These are phyloP conservation scores for Folsomia candida DNA, from an alignment of 2,888 invertebrate genomes.

Conservation along the genomic window DNA sequence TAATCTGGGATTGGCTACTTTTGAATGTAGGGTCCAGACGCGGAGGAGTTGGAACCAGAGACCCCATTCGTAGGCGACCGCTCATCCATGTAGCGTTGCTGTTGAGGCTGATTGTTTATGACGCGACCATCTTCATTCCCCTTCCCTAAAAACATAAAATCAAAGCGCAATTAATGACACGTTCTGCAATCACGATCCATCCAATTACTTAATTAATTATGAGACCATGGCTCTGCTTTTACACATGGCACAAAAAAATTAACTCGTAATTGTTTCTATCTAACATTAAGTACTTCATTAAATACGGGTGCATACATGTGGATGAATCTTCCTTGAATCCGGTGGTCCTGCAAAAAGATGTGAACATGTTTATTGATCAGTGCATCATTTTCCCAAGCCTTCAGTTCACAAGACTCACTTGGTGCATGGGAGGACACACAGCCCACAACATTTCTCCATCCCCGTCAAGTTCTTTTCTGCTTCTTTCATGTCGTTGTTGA, in stretches of 20 bases:
- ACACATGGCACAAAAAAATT: too few species aligned
- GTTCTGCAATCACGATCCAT: too few species aligned
- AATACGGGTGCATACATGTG: too few species aligned
- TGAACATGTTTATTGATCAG: too few species aligned
- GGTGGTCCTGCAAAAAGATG: constrained; percentile 65
- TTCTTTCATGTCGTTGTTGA: constrained; percentile 99
- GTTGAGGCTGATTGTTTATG: constrained; percentile 91
- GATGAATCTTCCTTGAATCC: constrained; percentile 94
- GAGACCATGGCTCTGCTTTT: too few species aligned
- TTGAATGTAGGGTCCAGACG: constrained; percentile 91
- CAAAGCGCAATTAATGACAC: too few species aligned
- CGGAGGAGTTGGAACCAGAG: constrained; percentile 56
- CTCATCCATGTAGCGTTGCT: constrained; percentile 84
- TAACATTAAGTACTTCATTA: too few species aligned
- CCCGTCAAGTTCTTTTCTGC: constrained; percentile 99
- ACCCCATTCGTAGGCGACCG: constrained; percentile 69
- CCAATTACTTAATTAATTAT: too few species aligned
- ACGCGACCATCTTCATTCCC: constrained; percentile 98
- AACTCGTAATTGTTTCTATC: too few species aligned
- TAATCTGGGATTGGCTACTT: constrained; percentile 58
- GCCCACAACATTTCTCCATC: constrained; percentile 99
- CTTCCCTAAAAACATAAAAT: too few species aligned
- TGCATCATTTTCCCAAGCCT: neutral
- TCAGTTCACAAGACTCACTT: constrained; percentile 67
- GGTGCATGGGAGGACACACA: constrained; percentile 97